Conservation (phyloP, 2,113 vertebrate genomes). For the Actenoides lindsayi region DNA sequence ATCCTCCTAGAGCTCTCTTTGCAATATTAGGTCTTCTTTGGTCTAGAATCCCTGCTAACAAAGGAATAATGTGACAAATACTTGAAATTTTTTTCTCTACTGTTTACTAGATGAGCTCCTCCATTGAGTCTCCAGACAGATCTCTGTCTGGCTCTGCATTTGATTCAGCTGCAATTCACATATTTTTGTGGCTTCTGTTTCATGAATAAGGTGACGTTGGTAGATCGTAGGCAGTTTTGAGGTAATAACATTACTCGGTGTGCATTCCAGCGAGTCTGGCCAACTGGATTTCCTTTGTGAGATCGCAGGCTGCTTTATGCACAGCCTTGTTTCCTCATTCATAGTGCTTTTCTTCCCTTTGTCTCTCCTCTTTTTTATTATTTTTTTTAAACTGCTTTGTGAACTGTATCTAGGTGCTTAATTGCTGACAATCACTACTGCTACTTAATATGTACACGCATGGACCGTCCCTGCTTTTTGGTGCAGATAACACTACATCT, state of each 20-base stretch:
- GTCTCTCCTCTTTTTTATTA: neutral
- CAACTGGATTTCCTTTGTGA: conserved; percentile 24
- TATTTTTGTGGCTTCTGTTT: conserved; percentile 24
- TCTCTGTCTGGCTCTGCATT: neutral
- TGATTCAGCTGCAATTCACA: neutral
- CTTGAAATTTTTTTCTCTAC: neutral
- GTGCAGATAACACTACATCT: neutral
- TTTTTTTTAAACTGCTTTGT: neutral
- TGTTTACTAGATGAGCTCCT: neutral
- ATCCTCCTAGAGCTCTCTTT: neutral
- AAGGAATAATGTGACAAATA: neutral
- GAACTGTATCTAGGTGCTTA: neutral
- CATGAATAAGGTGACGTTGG: neutral
- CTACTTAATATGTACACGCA: neutral
- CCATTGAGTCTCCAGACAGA: neutral
- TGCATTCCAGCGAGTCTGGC: conserved; percentile 19
- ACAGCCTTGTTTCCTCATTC: neutral
- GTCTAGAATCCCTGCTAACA: neutral
- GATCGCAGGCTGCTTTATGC: neutral
- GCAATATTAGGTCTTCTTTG: neutral
- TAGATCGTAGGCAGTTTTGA: conserved; percentile 1
- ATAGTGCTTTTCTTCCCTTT: neutral
- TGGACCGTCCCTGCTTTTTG: neutral
- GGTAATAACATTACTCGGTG: neutral
- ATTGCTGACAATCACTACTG: neutral